Evolutionary conservation across 2,797 vertebrate genomes (phyloP), one percentile per base, ranked within the genome.

Genomic region (Picus viridis): DNA sequence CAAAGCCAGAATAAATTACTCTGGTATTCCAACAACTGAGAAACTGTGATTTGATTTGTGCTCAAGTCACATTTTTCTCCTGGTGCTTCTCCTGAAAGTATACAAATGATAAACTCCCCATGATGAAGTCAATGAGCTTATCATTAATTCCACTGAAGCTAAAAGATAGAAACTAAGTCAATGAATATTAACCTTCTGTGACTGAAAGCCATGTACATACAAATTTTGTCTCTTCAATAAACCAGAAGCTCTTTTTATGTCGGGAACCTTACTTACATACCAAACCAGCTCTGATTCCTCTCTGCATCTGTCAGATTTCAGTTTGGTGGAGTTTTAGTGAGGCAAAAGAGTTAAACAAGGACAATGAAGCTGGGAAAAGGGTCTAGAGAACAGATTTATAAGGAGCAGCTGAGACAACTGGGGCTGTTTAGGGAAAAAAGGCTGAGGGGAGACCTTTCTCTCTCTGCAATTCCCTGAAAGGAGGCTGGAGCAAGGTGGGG

Each of bases 51-150:
- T 74, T 80, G 39, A 43, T 22, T 54, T 36, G 2, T 81, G 57
- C 23, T 86, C 16, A 57, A 82, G 49, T 65, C 72, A 85, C n/a
- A 69, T 83, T 80, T 93, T 82, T 82, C 58, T 95, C 58, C 65
- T 87, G 36, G 32, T 87, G 8, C 32, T 76, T 62, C 39, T 93
- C 68, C 68, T 12, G 1, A 69, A 71, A 68, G 54, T 8, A 77
- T 79, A 69, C 6, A 29, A 58, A 32, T 49, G 68, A 61, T 73
- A 84, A 83, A 36, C 18, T 39, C 43, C 62, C 30, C 32, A 18
- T 56, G 82, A 86, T 47, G 58, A 51, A 89, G 9, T 7, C 68
- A 34, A 65, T 39, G 61, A 83, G n/a, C 27, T 68, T 34, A 34
- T 68, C 45, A 51, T 71, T 68, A 87, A 75, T 71, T 92, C 36